phyloP scores from a whole-genome alignment of 2,888 invertebrate species.

The Proisotoma minuta region DNA sequence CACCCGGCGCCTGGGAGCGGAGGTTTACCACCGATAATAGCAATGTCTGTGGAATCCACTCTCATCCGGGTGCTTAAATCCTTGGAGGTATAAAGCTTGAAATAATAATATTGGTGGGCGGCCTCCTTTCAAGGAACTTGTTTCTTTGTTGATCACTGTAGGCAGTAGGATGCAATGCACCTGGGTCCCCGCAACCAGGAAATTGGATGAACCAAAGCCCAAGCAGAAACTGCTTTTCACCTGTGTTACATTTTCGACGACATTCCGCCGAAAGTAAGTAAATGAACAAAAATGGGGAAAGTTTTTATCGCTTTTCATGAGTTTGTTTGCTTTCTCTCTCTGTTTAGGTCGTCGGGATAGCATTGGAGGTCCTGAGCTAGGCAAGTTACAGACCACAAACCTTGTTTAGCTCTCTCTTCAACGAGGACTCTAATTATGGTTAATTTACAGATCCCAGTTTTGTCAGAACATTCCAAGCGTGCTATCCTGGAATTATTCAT shows the following conservation, averaged over 20 bases:
- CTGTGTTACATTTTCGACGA: conserved; percentile 43
- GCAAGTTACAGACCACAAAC: conserved; percentile 13
- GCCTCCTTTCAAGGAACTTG: too few species aligned
- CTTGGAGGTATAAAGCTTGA: conserved; percentile 50
- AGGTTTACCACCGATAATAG: conserved; percentile 48
- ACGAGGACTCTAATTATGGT: not conserved
- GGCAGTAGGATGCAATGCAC: conserved; percentile 35
- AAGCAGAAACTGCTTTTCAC: conserved; percentile 43
- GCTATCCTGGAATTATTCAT: conserved; percentile 56
- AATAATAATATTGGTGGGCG: too few species aligned
- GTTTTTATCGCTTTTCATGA: not conserved
- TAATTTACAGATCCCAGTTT: conserved; percentile 48
- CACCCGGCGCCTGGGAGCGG: conserved; percentile 42
- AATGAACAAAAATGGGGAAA: too few species aligned
- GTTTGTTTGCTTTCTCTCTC: not conserved
- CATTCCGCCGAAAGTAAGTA: conserved; percentile 47
- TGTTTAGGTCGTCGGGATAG: conserved; percentile 44
- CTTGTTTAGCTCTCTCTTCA: not conserved
- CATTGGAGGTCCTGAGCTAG: conserved; percentile 45
- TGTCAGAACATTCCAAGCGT: conserved; percentile 51
- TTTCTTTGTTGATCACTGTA: not conserved
- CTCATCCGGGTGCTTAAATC: conserved; percentile 55
- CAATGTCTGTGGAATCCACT: conserved; percentile 57
- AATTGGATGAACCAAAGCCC: conserved; percentile 47
- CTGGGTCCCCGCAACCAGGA: conserved; percentile 44